These are phyloP conservation scores for Polydesmus complanatus DNA, from an alignment of 2,888 invertebrate genomes.

Conservation along the genomic window DNA sequence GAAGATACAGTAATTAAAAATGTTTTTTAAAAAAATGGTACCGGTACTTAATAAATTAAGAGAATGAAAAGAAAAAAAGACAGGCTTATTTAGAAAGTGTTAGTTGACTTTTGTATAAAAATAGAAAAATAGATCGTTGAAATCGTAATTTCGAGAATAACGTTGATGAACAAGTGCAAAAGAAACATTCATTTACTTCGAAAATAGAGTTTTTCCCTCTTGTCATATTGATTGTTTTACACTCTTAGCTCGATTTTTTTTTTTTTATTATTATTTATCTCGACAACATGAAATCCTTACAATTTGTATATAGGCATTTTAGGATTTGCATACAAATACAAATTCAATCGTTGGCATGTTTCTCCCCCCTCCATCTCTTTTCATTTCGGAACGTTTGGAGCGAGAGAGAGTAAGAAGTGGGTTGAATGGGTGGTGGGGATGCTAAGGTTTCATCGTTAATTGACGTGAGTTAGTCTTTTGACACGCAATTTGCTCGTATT, in stretches of 20 bases:
- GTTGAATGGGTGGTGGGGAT: background rate
- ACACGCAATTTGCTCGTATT: background rate
- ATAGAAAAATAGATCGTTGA: too few relatives aligned
- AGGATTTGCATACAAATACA: background rate
- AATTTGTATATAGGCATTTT: background rate
- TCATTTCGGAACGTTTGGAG: background rate
- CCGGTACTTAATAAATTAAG: too few relatives aligned
- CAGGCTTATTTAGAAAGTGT: too few relatives aligned
- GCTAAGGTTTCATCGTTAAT: background rate
- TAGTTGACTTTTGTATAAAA: too few relatives aligned
- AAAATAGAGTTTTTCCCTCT: background rate
- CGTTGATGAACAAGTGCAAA: background rate
- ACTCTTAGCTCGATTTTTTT: background rate
- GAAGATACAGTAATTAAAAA: too few relatives aligned
- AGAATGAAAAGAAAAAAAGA: too few relatives aligned
- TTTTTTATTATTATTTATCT: background rate
- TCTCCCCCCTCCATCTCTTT: background rate
- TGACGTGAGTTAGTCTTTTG: background rate
- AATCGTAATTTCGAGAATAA: too few relatives aligned
- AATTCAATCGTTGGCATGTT: background rate
- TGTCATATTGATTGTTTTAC: background rate
- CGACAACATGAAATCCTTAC: background rate
- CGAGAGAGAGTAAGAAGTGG: background rate
- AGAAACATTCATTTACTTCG: background rate
- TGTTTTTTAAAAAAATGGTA: too few relatives aligned